A percentile compares a stretch with the other conserved stretches of the same genome.
Evolutionary conservation across 2,113 vertebrate species (phyloP).

Genomic region (Pipa parva): DNA sequence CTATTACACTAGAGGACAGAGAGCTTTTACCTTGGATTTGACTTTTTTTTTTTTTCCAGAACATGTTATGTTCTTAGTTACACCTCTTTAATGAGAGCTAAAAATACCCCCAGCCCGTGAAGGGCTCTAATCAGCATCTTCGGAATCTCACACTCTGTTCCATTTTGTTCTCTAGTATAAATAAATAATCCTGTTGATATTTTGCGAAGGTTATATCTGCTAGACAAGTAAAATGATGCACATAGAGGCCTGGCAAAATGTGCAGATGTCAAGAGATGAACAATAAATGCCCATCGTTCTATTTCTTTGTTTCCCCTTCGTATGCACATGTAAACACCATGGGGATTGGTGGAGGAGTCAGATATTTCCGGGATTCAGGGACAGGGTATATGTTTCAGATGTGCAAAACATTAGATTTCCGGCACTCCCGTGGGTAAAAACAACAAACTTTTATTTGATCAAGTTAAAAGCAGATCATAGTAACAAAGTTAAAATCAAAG

Average conservation of each 20-base stretch:
- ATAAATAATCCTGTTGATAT: conserved; percentile 36
- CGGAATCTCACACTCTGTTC: conserved; percentile 17
- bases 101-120: background rate
- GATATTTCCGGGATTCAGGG: no score
- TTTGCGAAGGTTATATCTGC: conserved; percentile 48
- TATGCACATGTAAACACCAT: no score
- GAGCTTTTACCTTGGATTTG: background rate
- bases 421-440: no score
- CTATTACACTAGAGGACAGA: background rate
- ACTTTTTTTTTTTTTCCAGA: background rate
- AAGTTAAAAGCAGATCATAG: no score
- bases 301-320: conserved; percentile 4
- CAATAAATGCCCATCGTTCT: conserved; percentile 43
- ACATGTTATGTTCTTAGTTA: conserved; percentile 11
- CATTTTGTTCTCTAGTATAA: conserved; percentile 31
- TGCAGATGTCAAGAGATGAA: conserved; percentile 47
- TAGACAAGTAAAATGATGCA: conserved; percentile 47
- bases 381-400: no score
- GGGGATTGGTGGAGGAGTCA: no score
- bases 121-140: conserved; percentile 14
- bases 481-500: no score
- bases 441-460: no score
- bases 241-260: conserved; percentile 33
- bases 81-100: conserved; percentile 18
- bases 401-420: no score